Evolutionary conservation across 1,140 invertebrate species (phyloP).

Genomic region (Drosophila cardini): DNA sequence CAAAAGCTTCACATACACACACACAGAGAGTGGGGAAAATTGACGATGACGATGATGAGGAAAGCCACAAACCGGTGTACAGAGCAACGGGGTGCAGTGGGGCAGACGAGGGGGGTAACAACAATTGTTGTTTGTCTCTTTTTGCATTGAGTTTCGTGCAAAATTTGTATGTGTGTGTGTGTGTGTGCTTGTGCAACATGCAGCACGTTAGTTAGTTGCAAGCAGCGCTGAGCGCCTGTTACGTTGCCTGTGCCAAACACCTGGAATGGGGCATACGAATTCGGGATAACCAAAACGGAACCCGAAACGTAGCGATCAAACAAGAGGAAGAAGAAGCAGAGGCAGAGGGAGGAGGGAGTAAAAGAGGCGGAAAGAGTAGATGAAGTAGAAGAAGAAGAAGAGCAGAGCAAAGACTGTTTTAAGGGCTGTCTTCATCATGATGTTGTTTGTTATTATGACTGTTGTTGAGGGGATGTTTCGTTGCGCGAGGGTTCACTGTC

Average conservation of each 20-base stretch:
- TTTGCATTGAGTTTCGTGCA: slow-evolving; percentile 29
- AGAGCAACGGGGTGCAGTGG: background rate
- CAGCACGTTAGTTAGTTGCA: slow-evolving; percentile 31
- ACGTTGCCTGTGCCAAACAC: slow-evolving; percentile 64
- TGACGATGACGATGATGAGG: slow-evolving; percentile 26
- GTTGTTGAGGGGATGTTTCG: slow-evolving; percentile 32
- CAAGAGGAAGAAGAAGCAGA: no score
- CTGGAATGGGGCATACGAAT: slow-evolving; percentile 76
- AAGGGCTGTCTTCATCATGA: slow-evolving; percentile 42
- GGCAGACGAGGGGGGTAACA: background rate
- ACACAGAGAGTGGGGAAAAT: slow-evolving; percentile 41
- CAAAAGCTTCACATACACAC: slow-evolving; percentile 45
- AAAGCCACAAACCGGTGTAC: slow-evolving; percentile 70
- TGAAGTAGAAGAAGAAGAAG: no score
- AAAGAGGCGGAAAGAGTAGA: no score
- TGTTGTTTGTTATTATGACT: slow-evolving; percentile 5
- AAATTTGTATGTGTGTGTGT: slow-evolving; percentile 29
- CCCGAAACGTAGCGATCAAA: background rate
- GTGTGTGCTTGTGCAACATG: no score
- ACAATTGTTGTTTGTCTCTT: slow-evolving; percentile 28
- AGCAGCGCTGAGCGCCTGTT: slow-evolving; percentile 72
- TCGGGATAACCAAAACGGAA: slow-evolving; percentile 60
- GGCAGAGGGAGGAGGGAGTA: no score
- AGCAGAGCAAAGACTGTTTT: background rate
- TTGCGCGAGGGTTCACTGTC: slow-evolving; percentile 43